These are phyloP conservation scores for Acromyrmex echinatior DNA, from an alignment of 1,140 invertebrate genomes.

Conservation along the genomic window DNA sequence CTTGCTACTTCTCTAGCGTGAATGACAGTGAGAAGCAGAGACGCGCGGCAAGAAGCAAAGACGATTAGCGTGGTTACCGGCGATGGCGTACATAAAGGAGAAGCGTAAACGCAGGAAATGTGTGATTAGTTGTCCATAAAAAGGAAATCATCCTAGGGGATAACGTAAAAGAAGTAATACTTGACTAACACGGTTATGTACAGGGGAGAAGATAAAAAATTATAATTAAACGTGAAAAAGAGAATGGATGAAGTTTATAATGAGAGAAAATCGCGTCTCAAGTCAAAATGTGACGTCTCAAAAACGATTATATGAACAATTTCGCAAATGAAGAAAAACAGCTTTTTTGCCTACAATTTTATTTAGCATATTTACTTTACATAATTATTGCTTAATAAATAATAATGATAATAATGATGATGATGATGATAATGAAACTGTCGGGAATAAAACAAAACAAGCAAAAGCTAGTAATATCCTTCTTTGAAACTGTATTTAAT, in stretches of 20 bases:
- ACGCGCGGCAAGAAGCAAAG: neutral
- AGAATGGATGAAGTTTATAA: neutral
- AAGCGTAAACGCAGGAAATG: slow-evolving; percentile 46
- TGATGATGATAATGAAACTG: neutral
- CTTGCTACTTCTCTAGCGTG: neutral
- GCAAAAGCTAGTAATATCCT: neutral
- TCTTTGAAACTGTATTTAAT: neutral
- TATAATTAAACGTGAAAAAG: neutral
- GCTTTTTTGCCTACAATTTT: neutral
- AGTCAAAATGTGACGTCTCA: neutral
- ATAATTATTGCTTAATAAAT: neutral
- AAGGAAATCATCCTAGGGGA: slow-evolving; percentile 33
- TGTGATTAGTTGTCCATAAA: slow-evolving; percentile 41
- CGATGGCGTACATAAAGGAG: slow-evolving; percentile 7
- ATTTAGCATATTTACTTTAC: neutral
- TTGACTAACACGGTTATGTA: neutral
- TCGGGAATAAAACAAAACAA: neutral
- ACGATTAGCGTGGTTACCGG: neutral
- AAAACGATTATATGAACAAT: neutral
- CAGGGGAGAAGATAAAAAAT: neutral
- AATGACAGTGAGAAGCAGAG: slow-evolving; percentile 28
- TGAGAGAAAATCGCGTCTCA: neutral
- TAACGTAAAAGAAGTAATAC: neutral
- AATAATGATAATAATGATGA: neutral
- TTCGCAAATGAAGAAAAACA: neutral